Percentiles rank a stretch among this genome's conserved stretches.
These are phyloP conservation scores for Spilosoma lubricipeda DNA, from an alignment of 2,888 invertebrate species.

Conservation along the genomic window DNA sequence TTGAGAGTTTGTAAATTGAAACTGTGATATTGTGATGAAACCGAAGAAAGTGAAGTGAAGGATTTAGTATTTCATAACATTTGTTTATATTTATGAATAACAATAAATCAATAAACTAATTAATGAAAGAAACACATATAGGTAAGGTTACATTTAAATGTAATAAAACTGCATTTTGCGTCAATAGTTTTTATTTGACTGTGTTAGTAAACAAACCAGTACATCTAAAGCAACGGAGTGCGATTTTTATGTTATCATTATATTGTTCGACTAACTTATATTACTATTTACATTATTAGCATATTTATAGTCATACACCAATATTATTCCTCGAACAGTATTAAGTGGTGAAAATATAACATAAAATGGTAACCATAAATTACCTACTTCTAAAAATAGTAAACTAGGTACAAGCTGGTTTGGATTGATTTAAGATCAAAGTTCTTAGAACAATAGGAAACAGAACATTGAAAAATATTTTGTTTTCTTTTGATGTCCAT, in stretches of 20 bases:
- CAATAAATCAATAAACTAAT: no score
- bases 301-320: constrained; percentile 12
- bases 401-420: neutral
- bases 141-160: neutral
- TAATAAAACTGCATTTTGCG: neutral
- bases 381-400: neutral
- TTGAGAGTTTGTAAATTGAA: no score
- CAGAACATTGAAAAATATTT: no score
- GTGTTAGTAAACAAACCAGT: constrained; percentile 51
- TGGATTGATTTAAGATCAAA: neutral
- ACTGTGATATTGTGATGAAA: no score
- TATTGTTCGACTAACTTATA: constrained; percentile 32
- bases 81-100: no score
- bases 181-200: constrained; percentile 43
- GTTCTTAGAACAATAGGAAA: neutral
- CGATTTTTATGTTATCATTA: constrained; percentile 39
- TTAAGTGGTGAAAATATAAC: neutral
- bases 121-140: neutral
- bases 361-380: neutral
- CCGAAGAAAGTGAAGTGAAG: no score
- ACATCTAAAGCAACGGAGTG: constrained; percentile 54
- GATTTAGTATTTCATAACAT: no score
- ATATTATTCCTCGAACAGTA: constrained; percentile 8
- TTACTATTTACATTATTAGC: constrained; percentile 40
- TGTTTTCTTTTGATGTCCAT: no score